These are phyloP conservation scores for Calliopsis andreniformis DNA, from an alignment of 1,140 invertebrate species.

Conservation along the genomic window DNA sequence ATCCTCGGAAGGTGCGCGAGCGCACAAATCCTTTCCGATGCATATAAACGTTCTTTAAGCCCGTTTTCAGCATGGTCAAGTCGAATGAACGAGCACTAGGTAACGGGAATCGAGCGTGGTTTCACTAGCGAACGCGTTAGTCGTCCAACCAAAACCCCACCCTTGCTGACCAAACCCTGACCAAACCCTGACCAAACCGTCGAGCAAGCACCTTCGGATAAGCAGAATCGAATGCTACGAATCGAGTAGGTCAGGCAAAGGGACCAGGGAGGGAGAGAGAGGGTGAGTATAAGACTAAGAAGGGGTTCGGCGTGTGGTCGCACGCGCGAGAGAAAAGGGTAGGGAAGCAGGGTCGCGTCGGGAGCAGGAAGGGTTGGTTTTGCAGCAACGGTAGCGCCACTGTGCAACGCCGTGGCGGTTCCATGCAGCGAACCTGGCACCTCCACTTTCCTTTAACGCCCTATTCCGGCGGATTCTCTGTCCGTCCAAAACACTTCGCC, in stretches of 20 bases:
- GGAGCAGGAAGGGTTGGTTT: conserved; percentile 26
- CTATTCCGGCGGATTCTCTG: conserved; percentile 46
- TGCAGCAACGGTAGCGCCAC: conserved; percentile 67
- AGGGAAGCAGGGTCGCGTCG: not conserved
- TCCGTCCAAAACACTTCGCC: conserved; percentile 32
- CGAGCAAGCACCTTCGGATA: not conserved
- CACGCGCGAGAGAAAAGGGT: not conserved
- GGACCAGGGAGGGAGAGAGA: not conserved
- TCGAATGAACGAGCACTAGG: not conserved
- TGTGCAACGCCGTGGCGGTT: conserved; percentile 67
- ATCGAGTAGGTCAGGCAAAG: not conserved
- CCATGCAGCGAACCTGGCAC: conserved; percentile 44
- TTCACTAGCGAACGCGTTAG: conserved; percentile 33
- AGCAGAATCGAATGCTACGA: not conserved
- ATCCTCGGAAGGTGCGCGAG: conserved; percentile 6
- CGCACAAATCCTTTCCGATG: conserved; percentile 36
- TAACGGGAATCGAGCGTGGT: conserved; percentile 8
- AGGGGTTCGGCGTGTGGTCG: not conserved
- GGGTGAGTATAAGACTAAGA: not conserved
- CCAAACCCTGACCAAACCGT: no score
- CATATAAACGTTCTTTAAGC: conserved; percentile 10
- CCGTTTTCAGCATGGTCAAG: conserved; percentile 3
- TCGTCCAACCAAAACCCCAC: conserved; percentile 59
- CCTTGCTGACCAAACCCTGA: not conserved
- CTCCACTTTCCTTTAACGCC: conserved; percentile 56